Evolutionary conservation across 2,113 vertebrate species (phyloP).

Genomic region (Meriones unguiculatus): DNA sequence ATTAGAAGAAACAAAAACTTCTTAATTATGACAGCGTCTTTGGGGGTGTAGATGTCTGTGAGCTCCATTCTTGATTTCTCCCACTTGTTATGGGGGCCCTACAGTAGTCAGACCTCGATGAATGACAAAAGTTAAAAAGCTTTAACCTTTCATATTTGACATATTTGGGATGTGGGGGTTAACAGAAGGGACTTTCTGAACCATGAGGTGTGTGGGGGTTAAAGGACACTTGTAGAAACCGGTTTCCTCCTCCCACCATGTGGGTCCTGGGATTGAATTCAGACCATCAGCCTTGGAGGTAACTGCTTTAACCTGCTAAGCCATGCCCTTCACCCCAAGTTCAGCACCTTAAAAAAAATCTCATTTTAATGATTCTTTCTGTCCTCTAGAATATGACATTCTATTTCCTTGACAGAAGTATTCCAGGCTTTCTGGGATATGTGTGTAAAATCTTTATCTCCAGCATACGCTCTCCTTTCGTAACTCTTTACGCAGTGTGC

Average conservation of each 20-base stretch:
- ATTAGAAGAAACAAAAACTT: constrained; percentile 82
- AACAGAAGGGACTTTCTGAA: neutral
- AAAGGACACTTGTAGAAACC: neutral
- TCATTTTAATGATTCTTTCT: neutral
- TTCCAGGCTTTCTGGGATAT: neutral
- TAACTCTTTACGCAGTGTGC: neutral
- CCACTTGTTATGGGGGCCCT: neutral
- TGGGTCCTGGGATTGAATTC: neutral
- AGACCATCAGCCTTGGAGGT: too few relatives aligned
- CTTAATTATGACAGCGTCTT: constrained; percentile 81
- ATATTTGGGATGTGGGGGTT: neutral
- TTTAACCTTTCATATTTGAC: constrained; percentile 29
- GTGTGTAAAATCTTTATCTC: neutral
- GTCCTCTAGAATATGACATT: constrained; percentile 43
- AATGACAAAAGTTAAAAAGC: neutral
- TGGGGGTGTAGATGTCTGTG: constrained; percentile 48
- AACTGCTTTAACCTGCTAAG: neutral
- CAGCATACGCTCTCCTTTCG: neutral
- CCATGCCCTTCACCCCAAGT: neutral
- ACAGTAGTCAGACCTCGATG: neutral
- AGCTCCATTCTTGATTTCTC: neutral
- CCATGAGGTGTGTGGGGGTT: neutral
- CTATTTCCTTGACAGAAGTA: neutral
- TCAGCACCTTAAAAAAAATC: neutral
- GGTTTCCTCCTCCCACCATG: too few relatives aligned